phyloP scores from a whole-genome alignment of 1,140 invertebrate species.

The Lepidostoma basale region DNA sequence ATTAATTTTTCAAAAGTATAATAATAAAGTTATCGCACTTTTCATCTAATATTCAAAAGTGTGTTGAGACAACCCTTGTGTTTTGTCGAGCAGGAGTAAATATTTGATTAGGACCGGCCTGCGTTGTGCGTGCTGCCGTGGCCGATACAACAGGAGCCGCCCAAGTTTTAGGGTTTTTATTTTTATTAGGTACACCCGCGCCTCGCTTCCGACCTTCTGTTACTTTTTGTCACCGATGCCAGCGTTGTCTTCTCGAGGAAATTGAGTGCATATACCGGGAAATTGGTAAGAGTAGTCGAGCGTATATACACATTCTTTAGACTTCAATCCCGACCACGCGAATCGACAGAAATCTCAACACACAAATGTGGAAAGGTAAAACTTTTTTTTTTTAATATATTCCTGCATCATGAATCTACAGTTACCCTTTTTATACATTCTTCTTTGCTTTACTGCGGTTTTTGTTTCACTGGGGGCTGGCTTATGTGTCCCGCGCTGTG shows the following conservation, averaged over 20 bases:
- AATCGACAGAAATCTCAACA: too few species aligned
- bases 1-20: too few species aligned
- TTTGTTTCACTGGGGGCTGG: too few species aligned
- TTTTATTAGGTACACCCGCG: constrained; percentile 11
- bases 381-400: too few species aligned
- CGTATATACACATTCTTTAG: constrained; percentile 19
- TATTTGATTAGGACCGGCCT: constrained; percentile 4
- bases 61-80: constrained; percentile 5
- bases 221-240: constrained; percentile 27
- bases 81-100: constrained; percentile 3
- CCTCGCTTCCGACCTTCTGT: background rate
- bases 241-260: constrained; percentile 26
- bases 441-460: too few species aligned
- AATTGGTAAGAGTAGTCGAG: constrained; percentile 31
- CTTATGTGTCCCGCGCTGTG: background rate
- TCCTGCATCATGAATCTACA: too few species aligned
- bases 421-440: too few species aligned
- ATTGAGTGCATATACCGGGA: constrained; percentile 37
- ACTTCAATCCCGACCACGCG: background rate
- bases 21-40: too few species aligned
- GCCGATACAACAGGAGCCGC: constrained; percentile 14
- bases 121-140: background rate
- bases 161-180: constrained; percentile 22
- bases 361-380: too few species aligned
- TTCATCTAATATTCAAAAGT: too few species aligned